Base-by-base conservation (phyloP, 2,113 vertebrate genomes). In the Rutilus rutilus region DNA sequence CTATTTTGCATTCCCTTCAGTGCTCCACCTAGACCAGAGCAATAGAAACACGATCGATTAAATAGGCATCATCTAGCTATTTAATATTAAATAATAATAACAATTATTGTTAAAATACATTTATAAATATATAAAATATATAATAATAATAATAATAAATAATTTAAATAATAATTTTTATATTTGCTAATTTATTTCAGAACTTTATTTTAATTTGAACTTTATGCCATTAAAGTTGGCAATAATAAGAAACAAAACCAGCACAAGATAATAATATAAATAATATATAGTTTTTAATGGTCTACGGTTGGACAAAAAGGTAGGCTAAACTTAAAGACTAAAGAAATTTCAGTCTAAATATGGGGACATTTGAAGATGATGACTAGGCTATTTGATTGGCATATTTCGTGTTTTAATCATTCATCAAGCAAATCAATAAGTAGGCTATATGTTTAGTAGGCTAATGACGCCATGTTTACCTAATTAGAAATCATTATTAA, bases 1-100 rank as follows among this genome's bases (percentile, higher is more conserved):
- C 85, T 84, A 78, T 67, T 85, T 27, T 75, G 75, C 54, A 81
- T 85, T 86, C 84, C 84, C 84, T 71, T 81, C 78, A 76, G 47
- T 45, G 71, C 21, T 47, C 52, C 62, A 36, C 36, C 33, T 74
- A 89, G 88, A 86, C 84, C 77, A 78, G 45, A 87, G 85, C 73
- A 89, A 88, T 82, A 19, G 76, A 69, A 54, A 39, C 45, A 78
- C 33, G 60, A 80, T 52, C 33, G 57, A 3, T 5, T 54, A 11
- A 11, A 30, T 15, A 30, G 50, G 12, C 15, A 75, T 19, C 23
- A 33, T 27, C 30, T 17, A 52, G 50, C 1, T 5, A 65, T 17
- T 30, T 23, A 59, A 59, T 8, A 23, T 21, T 5, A 57, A 57
- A 19, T 62, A 17, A 30, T 30, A 17, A 30, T 30, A 6, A 65